These are phyloP conservation scores for Cyclophora albipunctata DNA, from an alignment of 2,888 invertebrate genomes.

Conservation along the genomic window DNA sequence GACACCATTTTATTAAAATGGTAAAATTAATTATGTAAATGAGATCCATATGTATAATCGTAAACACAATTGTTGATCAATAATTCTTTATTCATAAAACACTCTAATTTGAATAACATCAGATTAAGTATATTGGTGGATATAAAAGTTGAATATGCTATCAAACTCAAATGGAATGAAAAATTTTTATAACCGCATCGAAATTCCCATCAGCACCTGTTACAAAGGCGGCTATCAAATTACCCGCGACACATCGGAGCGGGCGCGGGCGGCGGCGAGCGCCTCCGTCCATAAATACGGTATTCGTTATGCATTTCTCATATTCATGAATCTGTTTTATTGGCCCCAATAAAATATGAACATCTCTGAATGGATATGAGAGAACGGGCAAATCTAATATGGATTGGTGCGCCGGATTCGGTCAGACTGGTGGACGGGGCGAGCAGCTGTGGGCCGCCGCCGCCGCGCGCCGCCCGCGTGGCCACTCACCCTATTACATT, in stretches of 20 bases:
- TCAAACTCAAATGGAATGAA: slow-evolving; percentile 55
- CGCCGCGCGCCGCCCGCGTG: neutral
- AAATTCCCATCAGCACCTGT: slow-evolving; percentile 73
- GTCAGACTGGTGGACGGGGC: slow-evolving; percentile 49
- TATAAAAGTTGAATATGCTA: slow-evolving; percentile 50
- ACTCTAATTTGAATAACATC: neutral
- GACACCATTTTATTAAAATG: too few species aligned
- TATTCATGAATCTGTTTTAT: slow-evolving; percentile 77
- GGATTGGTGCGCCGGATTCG: slow-evolving; percentile 72
- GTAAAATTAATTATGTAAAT: too few species aligned
- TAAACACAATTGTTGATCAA: too few species aligned
- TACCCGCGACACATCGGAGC: slow-evolving; percentile 69
- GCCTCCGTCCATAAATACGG: slow-evolving; percentile 73
- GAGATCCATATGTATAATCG: too few species aligned
- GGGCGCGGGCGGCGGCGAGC: slow-evolving; percentile 28
- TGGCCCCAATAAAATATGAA: slow-evolving; percentile 77
- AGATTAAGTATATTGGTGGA: slow-evolving; percentile 10
- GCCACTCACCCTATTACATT: slow-evolving; percentile 6
- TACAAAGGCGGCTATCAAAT: slow-evolving; percentile 74
- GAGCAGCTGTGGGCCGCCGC: slow-evolving; percentile 33
- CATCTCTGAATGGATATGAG: slow-evolving; percentile 76
- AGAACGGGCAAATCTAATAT: slow-evolving; percentile 74
- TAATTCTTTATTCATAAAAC: neutral
- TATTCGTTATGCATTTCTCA: slow-evolving; percentile 76
- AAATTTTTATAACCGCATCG: slow-evolving; percentile 61